Base-by-base conservation (phyloP, 2,113 vertebrate genomes). In the Serilophus lunatus region DNA sequence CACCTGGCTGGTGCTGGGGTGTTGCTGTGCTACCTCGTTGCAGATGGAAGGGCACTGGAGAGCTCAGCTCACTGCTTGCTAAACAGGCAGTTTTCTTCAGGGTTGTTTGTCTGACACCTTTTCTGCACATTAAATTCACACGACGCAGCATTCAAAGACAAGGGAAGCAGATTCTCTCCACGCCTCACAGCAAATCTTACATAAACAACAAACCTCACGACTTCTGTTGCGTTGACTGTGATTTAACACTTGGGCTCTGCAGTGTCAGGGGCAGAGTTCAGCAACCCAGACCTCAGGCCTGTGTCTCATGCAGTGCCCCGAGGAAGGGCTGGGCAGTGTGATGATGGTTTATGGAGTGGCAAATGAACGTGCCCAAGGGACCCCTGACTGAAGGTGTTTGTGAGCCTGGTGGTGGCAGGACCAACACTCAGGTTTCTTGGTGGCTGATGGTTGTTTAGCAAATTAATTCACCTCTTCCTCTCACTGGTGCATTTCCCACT, bases 31-130 rank as follows among this genome's bases (percentile, higher is more conserved):
- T 28, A 0, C 38, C 29, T 19, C 17, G 1, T 1, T 57, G 87
- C 82, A n/a, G 94, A 59, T 10, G n/a, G 18, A 26, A 44, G 1
- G 36, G 75, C 57, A 59, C 20, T 40, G 31, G 63, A 6, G 84
- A 36, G 91, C 90, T 82, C 68, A 31, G 86, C 90, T 53, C 3
- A 6, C 79, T 86, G 89, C 47, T 33, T 38, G 77, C 91, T 82
- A 40, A 93, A 33, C 89, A 76, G 74, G 89, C 83, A 36, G 2
- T 23, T 92, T 29, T 64, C 36, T 64, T 68, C 89, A 33, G 91
- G 87, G 94, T 68, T 92, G 89, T 76, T 69, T 60, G 95, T 95
- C 94, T 97, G 93, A 92, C 96, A 95, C 96, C 96, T 95, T 88
- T 92, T 87, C 91, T 40, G 66, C 91, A 92, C 74, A 68, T 68